Conservation (phyloP, 2,888 invertebrate species). For the Agonopterix alstromeriana region DNA sequence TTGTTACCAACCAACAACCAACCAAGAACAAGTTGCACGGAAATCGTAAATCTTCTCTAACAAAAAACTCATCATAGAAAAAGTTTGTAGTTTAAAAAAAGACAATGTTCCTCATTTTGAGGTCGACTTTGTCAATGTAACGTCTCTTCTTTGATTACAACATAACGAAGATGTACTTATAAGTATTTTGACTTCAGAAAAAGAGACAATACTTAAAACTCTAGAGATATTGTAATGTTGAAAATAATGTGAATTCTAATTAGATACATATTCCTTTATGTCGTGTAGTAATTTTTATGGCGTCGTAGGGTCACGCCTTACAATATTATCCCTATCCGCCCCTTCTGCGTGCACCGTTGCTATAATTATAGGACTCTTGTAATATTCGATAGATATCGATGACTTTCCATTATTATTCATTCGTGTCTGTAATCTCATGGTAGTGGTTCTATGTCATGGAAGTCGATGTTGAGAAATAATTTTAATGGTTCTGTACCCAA, state of each 20-base stretch:
- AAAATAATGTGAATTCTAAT: no score
- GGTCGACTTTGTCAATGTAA: no score
- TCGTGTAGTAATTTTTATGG: constrained; percentile 10
- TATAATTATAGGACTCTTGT: constrained; percentile 17
- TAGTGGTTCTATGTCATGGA: no score
- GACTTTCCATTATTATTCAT: constrained; percentile 1
- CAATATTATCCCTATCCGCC: constrained; percentile 18
- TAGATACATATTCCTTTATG: not conserved
- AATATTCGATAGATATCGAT: constrained; percentile 9
- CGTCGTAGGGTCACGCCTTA: constrained; percentile 18
- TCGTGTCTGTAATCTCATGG: not conserved
- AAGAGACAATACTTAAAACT: no score
- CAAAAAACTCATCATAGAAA: constrained; percentile 14
- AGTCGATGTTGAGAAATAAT: no score
- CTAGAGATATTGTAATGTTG: no score
- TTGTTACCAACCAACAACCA: constrained; percentile 7
- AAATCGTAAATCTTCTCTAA: constrained; percentile 15
- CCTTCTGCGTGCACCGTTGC: constrained; percentile 9
- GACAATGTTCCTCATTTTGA: no score
- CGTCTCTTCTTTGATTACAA: no score
- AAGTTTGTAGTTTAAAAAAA: no score
- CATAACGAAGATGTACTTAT: no score
- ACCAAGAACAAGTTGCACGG: constrained; percentile 13
- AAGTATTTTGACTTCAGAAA: no score
- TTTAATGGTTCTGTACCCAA: not conserved